Evolutionary conservation across 2,797 vertebrate species (phyloP).

Genomic region (Artibeus lituratus): DNA sequence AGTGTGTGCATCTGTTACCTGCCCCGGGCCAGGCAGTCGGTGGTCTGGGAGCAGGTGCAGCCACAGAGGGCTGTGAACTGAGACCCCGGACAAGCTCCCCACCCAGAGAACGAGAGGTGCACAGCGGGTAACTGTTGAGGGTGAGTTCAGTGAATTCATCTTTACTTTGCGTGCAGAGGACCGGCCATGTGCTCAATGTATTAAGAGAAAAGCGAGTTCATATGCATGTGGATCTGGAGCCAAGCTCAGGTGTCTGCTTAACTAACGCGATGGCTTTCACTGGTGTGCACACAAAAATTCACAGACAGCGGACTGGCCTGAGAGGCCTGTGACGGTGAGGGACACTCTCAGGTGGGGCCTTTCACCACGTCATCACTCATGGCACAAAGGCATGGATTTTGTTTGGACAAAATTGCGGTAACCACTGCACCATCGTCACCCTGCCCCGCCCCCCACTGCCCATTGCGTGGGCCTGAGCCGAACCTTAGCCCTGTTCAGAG

Average conservation of each 20-base stretch:
- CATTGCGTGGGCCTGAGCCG: neutral
- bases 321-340: neutral
- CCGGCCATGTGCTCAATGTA: neutral
- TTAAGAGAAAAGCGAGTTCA: neutral
- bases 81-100: neutral
- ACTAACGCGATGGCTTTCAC: neutral
- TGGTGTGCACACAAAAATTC: neutral
- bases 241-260: neutral
- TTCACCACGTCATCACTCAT: neutral
- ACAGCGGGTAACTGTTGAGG: neutral
- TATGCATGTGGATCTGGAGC: neutral
- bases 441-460: neutral
- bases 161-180: neutral
- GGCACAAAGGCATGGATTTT: neutral
- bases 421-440: neutral
- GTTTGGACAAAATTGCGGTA: neutral
- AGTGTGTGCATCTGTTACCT: neutral
- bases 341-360: neutral
- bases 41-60: too few species aligned
- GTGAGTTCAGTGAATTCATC: neutral
- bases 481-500: neutral
- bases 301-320: neutral
- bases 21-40: too few species aligned
- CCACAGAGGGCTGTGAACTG: neutral
- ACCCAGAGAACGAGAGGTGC: fast-evolving